phyloP scores from a whole-genome alignment of 64 coral and sea anemone species.

The Stylophora pistillata region DNA sequence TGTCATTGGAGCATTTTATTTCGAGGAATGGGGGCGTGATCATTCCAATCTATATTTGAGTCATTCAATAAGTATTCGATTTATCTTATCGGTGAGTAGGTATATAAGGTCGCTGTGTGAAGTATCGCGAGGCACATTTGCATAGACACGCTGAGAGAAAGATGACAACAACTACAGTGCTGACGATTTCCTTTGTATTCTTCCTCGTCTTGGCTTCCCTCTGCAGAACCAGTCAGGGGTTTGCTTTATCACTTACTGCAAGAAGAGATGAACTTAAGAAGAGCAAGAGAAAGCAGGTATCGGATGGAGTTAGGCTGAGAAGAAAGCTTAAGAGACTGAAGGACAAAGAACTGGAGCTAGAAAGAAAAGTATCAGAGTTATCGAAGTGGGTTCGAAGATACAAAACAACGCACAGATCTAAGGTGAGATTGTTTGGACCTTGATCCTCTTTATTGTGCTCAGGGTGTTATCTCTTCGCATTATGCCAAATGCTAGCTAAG shows the following conservation, averaged over 20 bases:
- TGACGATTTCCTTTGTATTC: neutral
- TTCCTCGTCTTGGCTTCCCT: constrained; percentile 9
- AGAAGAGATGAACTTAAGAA: constrained; percentile 5
- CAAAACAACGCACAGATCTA: neutral
- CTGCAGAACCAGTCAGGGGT: constrained; percentile 18
- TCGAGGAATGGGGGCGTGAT: neutral
- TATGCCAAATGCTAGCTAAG: too few species aligned
- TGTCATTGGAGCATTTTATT: constrained; percentile 21
- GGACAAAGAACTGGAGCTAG: neutral
- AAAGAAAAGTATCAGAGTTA: neutral
- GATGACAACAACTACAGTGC: neutral
- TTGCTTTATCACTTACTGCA: constrained; percentile 6
- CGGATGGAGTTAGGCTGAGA: neutral
- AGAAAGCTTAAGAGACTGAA: neutral
- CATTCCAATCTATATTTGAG: neutral
- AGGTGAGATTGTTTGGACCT: neutral
- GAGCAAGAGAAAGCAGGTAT: neutral
- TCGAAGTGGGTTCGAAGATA: neutral
- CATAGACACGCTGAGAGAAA: neutral
- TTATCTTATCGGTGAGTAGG: too few species aligned
- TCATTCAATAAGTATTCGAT: neutral
- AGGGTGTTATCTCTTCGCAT: neutral
- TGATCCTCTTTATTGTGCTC: neutral
- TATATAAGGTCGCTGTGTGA: neutral
- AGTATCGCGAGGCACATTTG: neutral